phyloP scores from a whole-genome alignment of 2,888 invertebrate genomes.

The Sinelater perroti region DNA sequence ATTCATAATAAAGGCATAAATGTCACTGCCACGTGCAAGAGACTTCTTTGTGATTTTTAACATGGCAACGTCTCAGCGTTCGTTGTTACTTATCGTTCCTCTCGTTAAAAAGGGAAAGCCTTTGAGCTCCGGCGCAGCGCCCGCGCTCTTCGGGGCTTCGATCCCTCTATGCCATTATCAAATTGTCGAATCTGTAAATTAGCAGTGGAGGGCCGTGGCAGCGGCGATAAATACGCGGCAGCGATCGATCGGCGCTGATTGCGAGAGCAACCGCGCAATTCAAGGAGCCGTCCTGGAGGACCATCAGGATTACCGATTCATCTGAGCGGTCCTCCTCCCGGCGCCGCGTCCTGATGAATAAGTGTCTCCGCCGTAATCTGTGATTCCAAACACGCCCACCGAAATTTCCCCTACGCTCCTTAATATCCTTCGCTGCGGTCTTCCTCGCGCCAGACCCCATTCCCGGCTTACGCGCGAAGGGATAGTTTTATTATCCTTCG shows the following conservation, averaged over 20 bases:
- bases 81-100: too few species aligned
- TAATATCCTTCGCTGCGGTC: conserved; percentile 29
- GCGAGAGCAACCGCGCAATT: conserved; percentile 28
- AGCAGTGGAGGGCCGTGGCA: not conserved
- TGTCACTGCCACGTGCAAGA: too few species aligned
- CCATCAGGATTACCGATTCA: conserved; percentile 33
- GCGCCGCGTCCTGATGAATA: conserved; percentile 37
- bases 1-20: too few species aligned
- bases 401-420: conserved; percentile 34
- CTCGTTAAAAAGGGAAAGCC: too few species aligned
- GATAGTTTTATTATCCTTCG: conserved; percentile 23
- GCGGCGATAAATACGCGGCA: conserved; percentile 4
- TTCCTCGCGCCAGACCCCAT: too few species aligned
- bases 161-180: not conserved
- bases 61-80: too few species aligned
- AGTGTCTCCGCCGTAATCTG: conserved; percentile 39
- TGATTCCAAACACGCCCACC: conserved; percentile 37
- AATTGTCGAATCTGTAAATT: conserved; percentile 1
- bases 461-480: conserved; percentile 16
- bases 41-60: too few species aligned
- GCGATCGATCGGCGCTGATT: conserved; percentile 21
- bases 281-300: conserved; percentile 30
- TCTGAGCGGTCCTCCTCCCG: conserved; percentile 33
- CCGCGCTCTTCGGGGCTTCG: too few species aligned
- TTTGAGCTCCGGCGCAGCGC: too few species aligned